phyloP scores from a whole-genome alignment of 2,113 vertebrate species.

The Phyllostomus hastatus region DNA sequence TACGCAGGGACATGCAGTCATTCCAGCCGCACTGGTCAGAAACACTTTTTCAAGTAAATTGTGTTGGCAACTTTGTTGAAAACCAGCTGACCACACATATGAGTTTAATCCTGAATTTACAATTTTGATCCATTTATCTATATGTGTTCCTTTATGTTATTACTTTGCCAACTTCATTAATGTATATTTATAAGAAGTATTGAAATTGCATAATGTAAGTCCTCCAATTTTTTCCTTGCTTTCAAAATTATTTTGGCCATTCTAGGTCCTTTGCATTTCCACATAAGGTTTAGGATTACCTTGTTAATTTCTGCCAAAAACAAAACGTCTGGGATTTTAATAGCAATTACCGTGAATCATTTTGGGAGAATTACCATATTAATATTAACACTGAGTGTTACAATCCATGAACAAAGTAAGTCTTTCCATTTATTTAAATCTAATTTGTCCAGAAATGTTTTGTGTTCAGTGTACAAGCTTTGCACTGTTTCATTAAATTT shows the following conservation, averaged over 20 bases:
- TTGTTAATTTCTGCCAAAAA: background rate
- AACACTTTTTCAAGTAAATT: background rate
- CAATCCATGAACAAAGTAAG: background rate
- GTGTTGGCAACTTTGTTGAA: background rate
- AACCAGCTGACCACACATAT: background rate
- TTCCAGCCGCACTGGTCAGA: background rate
- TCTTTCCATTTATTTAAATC: background rate
- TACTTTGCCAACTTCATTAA: background rate
- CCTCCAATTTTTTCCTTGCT: background rate
- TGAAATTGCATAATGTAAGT: background rate
- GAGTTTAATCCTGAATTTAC: background rate
- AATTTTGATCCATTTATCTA: background rate
- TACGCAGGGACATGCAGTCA: background rate
- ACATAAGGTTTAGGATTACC: background rate
- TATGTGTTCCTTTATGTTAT: background rate
- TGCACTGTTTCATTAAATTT: background rate
- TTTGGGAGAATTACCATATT: background rate
- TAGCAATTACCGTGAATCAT: background rate
- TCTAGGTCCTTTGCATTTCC: background rate
- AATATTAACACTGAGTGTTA: background rate
- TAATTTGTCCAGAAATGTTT: background rate
- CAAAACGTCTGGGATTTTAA: background rate
- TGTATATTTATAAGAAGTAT: background rate
- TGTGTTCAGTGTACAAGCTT: background rate
- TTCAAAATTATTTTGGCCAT: constrained; percentile 1